Evolutionary conservation across 2,797 vertebrate genomes (phyloP), one percentile per base, ranked within the genome.

Genomic region (Squalus acanthias): DNA sequence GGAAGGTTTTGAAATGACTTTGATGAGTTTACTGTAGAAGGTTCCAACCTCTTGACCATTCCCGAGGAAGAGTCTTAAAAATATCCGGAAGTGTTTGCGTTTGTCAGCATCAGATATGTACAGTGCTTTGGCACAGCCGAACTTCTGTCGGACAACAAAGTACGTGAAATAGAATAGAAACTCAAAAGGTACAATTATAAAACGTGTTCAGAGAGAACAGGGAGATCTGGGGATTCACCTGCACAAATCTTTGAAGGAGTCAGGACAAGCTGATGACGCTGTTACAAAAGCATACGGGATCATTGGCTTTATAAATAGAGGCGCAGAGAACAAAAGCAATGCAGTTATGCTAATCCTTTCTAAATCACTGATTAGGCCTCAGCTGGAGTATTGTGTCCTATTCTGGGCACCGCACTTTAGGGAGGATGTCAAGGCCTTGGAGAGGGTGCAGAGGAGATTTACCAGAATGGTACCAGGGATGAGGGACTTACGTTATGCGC

Each of bases 1-100:
- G 0, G 99, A 99, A 0, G 99, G 99, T 97, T 99, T 99, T 96
- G 99, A 99, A 98, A 99, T 99, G 96, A 99, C 98, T 97, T 99
- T 99, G 98, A 99, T 99, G 97, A 98, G 98, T 96, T 98, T 98
- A 98, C 99, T 99, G 97, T 99, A 98, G 97, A 99, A 99, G 0
- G 98, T 98, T 65, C 99, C 99, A 0, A 99, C 98, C 97, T 99
- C 99, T 97, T 98, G 98, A 96, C 99, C 98, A 0, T 98, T 98
- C 74, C 98, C 98, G 96, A 99, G 97, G 97, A 99, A 98, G 39
- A 99, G 98, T 46, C 98, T 98, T 96, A 99, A 98, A 96, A 99
- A 97, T 97, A 99, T 98, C 88, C 98, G 98, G 97, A 99, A 99
- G 96, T 99, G 99, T 96, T 99, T 99, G 97, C 99, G 98, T 97